Evolutionary conservation across 2,888 invertebrate genomes (phyloP).

Genomic region (Liposcelis brunnea): DNA sequence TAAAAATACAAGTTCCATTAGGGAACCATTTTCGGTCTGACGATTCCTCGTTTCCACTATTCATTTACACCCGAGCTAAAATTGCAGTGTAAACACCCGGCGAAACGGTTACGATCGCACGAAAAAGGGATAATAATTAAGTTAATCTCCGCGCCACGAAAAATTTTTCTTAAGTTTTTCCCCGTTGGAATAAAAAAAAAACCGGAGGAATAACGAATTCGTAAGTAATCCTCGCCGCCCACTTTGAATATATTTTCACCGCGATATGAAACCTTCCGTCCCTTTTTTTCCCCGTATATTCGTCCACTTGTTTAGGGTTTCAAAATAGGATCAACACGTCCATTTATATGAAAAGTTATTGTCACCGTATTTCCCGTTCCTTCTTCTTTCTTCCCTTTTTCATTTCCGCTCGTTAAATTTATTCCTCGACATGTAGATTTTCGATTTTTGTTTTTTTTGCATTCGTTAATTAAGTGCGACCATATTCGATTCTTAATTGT

Average conservation of each 20-base stretch:
- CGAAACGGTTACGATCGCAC: too few relatives aligned
- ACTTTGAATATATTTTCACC: too few relatives aligned
- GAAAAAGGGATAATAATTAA: too few relatives aligned
- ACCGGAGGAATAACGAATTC: too few relatives aligned
- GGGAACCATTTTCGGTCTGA: not conserved
- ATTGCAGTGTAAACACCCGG: not conserved
- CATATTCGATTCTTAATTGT: too few relatives aligned
- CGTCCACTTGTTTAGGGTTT: not conserved
- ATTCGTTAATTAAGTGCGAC: too few relatives aligned
- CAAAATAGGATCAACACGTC: conserved; percentile 7
- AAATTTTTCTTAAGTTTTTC: too few relatives aligned
- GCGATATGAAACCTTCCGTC: too few relatives aligned
- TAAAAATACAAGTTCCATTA: too few relatives aligned
- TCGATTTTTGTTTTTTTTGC: too few relatives aligned
- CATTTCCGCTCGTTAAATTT: not conserved
- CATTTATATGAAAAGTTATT: conserved; percentile 9
- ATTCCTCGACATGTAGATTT: not conserved
- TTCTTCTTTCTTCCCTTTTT: not conserved
- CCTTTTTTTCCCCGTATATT: not conserved
- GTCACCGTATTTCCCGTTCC: not conserved
- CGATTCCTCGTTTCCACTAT: not conserved
- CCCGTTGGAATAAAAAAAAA: too few relatives aligned
- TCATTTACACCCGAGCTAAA: not conserved
- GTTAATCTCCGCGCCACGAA: too few relatives aligned
- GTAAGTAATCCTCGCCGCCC: not conserved